Conservation (phyloP, 2,113 vertebrate genomes). For the Lagopus leucura region DNA sequence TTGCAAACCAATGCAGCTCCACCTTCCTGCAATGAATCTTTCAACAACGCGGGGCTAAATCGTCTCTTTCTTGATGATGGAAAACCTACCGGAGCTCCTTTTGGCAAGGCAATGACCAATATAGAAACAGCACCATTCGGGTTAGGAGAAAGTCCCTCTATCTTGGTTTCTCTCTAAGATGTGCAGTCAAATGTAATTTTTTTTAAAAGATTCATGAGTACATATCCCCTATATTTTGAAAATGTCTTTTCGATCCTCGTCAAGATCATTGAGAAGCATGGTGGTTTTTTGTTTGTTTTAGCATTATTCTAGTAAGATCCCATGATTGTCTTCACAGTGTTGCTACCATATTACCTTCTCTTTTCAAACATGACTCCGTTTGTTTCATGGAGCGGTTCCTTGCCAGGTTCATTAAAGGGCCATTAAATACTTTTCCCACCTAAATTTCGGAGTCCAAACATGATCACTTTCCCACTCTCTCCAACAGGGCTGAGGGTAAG, state of each 20-base stretch:
- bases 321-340: conserved; percentile 99
- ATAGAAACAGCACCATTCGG: conserved; percentile 86
- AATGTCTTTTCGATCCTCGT: conserved; percentile 78
- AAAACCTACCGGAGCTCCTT: conserved; percentile 76
- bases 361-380: conserved; percentile 86
- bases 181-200: conserved; percentile 75
- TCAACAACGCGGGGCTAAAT: conserved; percentile 66
- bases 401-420: conserved; percentile 74
- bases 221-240: conserved; percentile 79
- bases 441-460: conserved; percentile 72
- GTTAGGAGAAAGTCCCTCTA: conserved; percentile 70
- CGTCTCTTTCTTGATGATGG: conserved; percentile 71
- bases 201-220: conserved; percentile 68
- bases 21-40: conserved; percentile 77
- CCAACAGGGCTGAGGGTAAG: conserved; percentile 70
- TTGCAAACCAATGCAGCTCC: conserved; percentile 79
- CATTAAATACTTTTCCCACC: conserved; percentile 76
- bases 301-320: conserved; percentile 85
- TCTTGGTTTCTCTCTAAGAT: conserved; percentile 76
- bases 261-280: conserved; percentile 67
- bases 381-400: conserved; percentile 80
- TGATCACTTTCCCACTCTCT: conserved; percentile 75
- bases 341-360: conserved; percentile 91
- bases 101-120: conserved; percentile 87
- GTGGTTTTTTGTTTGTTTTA: conserved; percentile 36